Conservation (phyloP, 1,140 invertebrate species). For the Nomia melanderi region DNA sequence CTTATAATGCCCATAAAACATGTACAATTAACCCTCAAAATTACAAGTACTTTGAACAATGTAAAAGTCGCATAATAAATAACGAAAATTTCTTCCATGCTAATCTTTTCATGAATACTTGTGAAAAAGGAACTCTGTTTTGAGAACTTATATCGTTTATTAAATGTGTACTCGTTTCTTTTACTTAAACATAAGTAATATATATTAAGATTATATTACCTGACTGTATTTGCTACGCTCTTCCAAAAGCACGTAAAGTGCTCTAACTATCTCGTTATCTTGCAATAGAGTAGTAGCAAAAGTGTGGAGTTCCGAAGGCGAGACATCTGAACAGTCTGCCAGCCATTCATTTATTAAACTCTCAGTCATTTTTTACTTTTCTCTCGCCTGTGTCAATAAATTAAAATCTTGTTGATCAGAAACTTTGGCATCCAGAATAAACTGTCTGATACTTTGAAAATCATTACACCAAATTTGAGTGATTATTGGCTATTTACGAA, state of each 20-base stretch:
- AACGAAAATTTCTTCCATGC: too few species aligned
- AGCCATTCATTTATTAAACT: constrained; percentile 90
- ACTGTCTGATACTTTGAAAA: constrained; percentile 7
- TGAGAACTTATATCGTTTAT: neutral
- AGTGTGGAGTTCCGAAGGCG: constrained; percentile 87
- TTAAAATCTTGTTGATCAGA: constrained; percentile 35
- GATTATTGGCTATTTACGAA: neutral
- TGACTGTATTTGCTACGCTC: constrained; percentile 84
- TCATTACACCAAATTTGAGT: constrained; percentile 18
- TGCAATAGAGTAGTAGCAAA: constrained; percentile 89
- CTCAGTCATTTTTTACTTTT: constrained; percentile 85
- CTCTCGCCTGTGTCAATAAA: constrained; percentile 53
- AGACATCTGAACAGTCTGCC: constrained; percentile 87
- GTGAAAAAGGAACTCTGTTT: too few species aligned
- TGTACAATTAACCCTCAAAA: too few species aligned
- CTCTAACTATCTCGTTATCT: constrained; percentile 90
- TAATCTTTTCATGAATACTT: too few species aligned
- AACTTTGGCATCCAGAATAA: constrained; percentile 28
- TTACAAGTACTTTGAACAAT: too few species aligned
- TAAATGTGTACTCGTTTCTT: constrained; percentile 7
- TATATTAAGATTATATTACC: constrained; percentile 68
- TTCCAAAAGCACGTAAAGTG: constrained; percentile 87
- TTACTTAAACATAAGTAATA: neutral
- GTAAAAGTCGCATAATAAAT: too few species aligned
- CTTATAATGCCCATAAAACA: too few species aligned